Percentiles rank a stretch among this genome's conserved stretches.
phyloP scores from a whole-genome alignment of 35 echinoderm and acorn worm species.

The Amphiura filiformis region DNA sequence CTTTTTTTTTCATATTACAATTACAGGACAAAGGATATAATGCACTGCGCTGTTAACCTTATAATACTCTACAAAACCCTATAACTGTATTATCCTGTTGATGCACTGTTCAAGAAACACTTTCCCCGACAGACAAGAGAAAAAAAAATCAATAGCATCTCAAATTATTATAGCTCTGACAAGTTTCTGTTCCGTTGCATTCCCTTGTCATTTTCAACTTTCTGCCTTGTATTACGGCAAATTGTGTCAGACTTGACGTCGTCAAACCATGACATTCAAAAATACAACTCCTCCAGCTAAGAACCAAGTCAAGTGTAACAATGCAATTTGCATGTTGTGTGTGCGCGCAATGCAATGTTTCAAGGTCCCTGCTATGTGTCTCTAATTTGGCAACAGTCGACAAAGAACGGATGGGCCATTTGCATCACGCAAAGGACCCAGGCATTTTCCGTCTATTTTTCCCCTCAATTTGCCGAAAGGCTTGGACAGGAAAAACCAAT shows the following conservation, averaged over 20 bases:
- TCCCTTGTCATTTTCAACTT: no score
- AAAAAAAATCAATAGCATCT: no score
- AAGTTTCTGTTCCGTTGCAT: no score
- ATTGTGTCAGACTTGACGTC: background rate
- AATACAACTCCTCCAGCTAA: background rate
- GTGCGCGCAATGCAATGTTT: background rate
- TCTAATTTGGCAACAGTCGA: slow-evolving; percentile 11
- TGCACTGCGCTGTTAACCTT: no score
- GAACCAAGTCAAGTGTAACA: background rate
- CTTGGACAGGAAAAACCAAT: background rate
- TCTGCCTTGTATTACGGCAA: background rate
- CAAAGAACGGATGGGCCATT: background rate
- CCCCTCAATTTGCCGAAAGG: background rate
- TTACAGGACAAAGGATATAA: no score
- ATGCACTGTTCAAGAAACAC: no score
- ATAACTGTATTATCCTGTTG: no score
- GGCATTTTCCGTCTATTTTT: background rate
- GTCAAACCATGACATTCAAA: background rate
- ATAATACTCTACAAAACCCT: no score
- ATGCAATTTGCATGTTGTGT: no score
- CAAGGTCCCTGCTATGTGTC: background rate
- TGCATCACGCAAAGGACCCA: background rate
- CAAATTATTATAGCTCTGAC: no score
- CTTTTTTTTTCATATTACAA: no score
- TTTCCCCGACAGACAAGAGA: no score